Evolutionary conservation across 2,888 invertebrate genomes (phyloP).

Genomic region (Acanthosepion lycidas): DNA sequence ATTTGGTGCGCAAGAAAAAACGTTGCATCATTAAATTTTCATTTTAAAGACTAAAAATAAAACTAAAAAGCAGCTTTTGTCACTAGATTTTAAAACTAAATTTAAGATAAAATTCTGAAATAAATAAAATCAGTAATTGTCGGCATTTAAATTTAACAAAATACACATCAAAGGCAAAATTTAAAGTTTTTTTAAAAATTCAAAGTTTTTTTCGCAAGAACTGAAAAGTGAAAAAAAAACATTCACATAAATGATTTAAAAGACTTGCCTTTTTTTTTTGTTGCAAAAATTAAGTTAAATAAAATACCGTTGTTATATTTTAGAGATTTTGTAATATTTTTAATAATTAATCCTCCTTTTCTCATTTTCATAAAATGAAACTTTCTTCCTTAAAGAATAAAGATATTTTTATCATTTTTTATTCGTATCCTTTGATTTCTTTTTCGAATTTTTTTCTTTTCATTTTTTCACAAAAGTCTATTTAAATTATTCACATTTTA

Average conservation of each 20-base stretch:
- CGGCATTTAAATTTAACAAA: neutral
- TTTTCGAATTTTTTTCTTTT: neutral
- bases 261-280: too few species aligned
- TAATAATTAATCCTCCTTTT: too few species aligned
- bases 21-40: neutral
- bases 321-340: too few species aligned
- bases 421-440: too few species aligned
- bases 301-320: too few species aligned
- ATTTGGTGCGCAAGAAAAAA: neutral
- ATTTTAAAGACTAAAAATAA: neutral
- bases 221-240: neutral
- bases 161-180: neutral
- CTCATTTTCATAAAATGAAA: too few species aligned
- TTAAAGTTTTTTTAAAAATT: neutral
- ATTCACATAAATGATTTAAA: neutral
- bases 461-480: neutral
- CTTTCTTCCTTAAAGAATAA: too few species aligned
- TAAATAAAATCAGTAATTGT: neutral
- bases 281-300: too few species aligned
- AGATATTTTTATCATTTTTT: too few species aligned
- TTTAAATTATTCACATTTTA: neutral
- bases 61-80: neutral
- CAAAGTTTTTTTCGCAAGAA: neutral
- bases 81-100: neutral
- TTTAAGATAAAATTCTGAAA: neutral